Percentiles rank a stretch among this genome's conserved stretches.
These are phyloP conservation scores for Phylloscopus trochiloides DNA, from an alignment of 2,113 vertebrate genomes.

Conservation along the genomic window DNA sequence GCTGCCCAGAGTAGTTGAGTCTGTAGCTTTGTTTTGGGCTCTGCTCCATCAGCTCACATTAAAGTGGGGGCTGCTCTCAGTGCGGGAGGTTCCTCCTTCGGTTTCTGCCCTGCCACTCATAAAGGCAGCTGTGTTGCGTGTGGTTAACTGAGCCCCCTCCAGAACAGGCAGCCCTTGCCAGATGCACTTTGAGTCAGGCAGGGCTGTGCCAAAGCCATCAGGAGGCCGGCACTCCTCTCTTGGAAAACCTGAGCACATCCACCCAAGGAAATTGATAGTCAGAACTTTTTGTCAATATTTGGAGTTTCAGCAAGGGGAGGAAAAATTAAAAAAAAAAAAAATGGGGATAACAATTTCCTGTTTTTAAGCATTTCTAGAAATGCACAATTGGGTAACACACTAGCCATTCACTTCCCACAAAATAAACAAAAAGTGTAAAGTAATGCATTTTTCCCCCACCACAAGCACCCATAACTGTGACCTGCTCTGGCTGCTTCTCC, in stretches of 20 bases:
- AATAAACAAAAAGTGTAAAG: slow-evolving; percentile 38
- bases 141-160: background rate
- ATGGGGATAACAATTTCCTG: slow-evolving; percentile 15
- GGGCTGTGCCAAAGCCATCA: background rate
- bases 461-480: slow-evolving; percentile 9
- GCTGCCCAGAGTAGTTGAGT: background rate
- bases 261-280: background rate
- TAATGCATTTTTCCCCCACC: slow-evolving; percentile 20
- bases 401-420: slow-evolving; percentile 13
- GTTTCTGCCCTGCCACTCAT: background rate
- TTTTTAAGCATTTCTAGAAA: slow-evolving; percentile 60
- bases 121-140: slow-evolving; percentile 29
- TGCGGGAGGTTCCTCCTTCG: background rate
- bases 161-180: background rate
- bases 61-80: background rate
- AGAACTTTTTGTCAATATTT: background rate
- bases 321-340: too few species aligned
- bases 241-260: background rate
- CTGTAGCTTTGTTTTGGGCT: background rate
- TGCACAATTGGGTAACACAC: background rate
- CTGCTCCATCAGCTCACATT: background rate
- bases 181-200: slow-evolving; percentile 15
- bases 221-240: background rate
- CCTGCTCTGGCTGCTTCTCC: background rate
- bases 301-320: background rate